phyloP scores from a whole-genome alignment of 2,888 invertebrate species.

The Zygaena filipendulae region DNA sequence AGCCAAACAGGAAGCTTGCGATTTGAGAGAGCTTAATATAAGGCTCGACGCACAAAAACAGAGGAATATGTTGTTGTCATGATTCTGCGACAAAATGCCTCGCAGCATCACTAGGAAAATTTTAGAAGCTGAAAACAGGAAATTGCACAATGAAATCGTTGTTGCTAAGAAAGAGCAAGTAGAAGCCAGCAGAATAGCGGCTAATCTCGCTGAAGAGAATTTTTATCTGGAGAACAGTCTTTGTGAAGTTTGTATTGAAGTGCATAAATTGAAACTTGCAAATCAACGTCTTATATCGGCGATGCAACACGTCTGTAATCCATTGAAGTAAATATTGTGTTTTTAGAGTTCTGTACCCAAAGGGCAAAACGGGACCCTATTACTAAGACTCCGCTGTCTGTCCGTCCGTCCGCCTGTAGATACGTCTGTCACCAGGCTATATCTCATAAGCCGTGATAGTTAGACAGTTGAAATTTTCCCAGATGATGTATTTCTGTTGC shows the following conservation, averaged over 20 bases:
- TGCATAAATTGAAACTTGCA: slow-evolving; percentile 24
- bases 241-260: slow-evolving; percentile 24
- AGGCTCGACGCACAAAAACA: too few relatives aligned
- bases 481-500: too few relatives aligned
- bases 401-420: not conserved
- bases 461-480: too few relatives aligned
- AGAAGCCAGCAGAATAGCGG: slow-evolving; percentile 36
- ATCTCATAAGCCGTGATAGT: not conserved
- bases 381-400: not conserved
- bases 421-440: not conserved
- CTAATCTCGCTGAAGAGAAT: slow-evolving; percentile 36
- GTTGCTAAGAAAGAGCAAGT: slow-evolving; percentile 28
- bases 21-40: slow-evolving; percentile 20
- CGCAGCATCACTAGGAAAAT: slow-evolving; percentile 20
- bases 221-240: slow-evolving; percentile 34
- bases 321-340: too few relatives aligned
- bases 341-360: slow-evolving; percentile 1
- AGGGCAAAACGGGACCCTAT: slow-evolving; percentile 1
- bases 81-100: slow-evolving; percentile 11
- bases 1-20: slow-evolving; percentile 25
- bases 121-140: slow-evolving; percentile 30
- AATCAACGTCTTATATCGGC: slow-evolving; percentile 8
- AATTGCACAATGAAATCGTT: slow-evolving; percentile 26
- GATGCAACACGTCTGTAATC: too few relatives aligned
- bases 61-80: not conserved